Base-by-base conservation (phyloP, 2,888 invertebrate species). In the Automeris io region DNA sequence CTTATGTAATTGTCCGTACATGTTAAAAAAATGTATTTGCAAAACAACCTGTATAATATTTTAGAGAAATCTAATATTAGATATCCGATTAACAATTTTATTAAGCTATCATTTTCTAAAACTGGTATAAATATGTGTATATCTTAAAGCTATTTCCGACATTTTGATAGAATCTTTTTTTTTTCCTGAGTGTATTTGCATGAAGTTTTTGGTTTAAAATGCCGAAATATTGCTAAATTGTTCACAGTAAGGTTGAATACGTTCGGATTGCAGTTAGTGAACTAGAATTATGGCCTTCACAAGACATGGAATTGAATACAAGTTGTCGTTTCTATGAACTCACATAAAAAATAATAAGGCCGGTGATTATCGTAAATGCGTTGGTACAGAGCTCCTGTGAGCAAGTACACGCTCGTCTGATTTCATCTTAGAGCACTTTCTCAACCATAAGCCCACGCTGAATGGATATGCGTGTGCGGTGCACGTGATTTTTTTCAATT, bases 291-390 rank as follows among this genome's bases (percentile, higher is more conserved):
- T 5, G 3, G 29, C 16, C 16, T 12, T 26, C 6, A 3, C 5
- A 8, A 16, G 9, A 16, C n/a, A n/a, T 26, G 16, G 26, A 6
- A 26, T 7, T 5, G 26, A 29, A 16, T 26, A 26, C 7, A 6
- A 29, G 16, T 29, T 29, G 13, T 29, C n/a, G 56, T 51, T 59
- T 54, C 51, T 51, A 57, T 57, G 61, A 63, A 67, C 62, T 62
- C 72, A 71, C 79, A 82, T 83, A 83, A 83, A 85, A 83, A 82
- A 83, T 82, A 83, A 83, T 82, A 83, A 79, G 78, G 63, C 66
- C 46, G 60, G 55, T 73, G 75, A 73, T 82, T 70, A 74, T 72
- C 58, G 63, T 68, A 54, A 57, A 54, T 53, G 57, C 53, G 56
- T 55, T 58, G 49, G 44, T 53, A 53, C 49, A 52, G 47, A 45